Evolutionary conservation across 2,797 vertebrate species (phyloP).

Genomic region (Masticophis lateralis): DNA sequence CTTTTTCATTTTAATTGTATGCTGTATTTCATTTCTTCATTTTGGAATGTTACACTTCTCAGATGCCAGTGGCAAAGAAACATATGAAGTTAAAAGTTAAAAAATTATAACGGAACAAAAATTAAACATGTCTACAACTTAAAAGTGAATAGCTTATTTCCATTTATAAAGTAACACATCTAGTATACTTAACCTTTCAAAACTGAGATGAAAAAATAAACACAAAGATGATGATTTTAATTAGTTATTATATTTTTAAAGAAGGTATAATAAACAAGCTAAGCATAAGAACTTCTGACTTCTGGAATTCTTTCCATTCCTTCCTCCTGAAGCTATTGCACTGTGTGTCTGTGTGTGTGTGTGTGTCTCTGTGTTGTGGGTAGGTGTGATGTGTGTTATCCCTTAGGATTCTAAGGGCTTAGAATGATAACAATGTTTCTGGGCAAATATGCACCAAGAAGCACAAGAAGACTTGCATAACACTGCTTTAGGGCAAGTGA

Average conservation of each 20-base stretch:
- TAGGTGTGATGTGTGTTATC: not conserved
- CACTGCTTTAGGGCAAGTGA: not conserved
- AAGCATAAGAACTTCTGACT: not conserved
- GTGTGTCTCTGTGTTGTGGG: not conserved
- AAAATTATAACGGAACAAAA: constrained; percentile 24
- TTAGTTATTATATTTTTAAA: not conserved
- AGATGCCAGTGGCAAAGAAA: constrained; percentile 19
- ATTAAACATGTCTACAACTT: not conserved
- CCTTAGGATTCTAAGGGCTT: not conserved
- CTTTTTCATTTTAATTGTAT: constrained; percentile 45
- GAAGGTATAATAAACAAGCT: not conserved
- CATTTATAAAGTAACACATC: constrained; percentile 28
- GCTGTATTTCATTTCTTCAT: constrained; percentile 31
- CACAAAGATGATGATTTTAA: not conserved
- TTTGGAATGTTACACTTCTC: constrained; percentile 6
- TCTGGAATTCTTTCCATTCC: not conserved
- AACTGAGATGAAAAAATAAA: constrained; percentile 38
- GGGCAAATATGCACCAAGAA: not conserved
- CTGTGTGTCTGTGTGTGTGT: not conserved
- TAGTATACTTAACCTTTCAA: constrained; percentile 24
- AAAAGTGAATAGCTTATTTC: constrained; percentile 17
- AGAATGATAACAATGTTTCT: not conserved
- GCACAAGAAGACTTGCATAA: not conserved
- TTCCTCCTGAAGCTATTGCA: not conserved
- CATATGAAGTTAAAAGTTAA: constrained; percentile 9